Percentiles rank a stretch among this genome's conserved stretches.
Evolutionary conservation across 2,797 vertebrate genomes (phyloP).

Genomic region (Macrochelys suwanniensis): DNA sequence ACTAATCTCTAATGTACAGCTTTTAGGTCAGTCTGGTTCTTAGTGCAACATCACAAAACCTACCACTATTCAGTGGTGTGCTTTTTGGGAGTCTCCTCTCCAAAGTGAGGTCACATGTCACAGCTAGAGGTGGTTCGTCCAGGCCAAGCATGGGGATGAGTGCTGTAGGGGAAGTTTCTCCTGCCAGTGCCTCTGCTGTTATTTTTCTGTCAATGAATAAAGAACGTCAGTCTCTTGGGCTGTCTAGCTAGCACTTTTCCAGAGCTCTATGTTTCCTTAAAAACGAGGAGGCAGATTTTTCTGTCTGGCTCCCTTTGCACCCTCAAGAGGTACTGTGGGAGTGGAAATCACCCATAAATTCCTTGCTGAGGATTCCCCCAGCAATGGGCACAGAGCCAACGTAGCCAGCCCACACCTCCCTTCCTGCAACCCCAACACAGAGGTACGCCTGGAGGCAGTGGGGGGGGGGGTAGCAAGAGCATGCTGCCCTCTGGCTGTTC

Average conservation of each 20-base stretch:
- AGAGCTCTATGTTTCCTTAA: background rate
- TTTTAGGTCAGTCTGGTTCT: background rate
- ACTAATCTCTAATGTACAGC: background rate
- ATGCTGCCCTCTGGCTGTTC: accelerated
- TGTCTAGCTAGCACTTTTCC: background rate
- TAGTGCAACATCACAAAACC: background rate
- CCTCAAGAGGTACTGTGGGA: too few relatives aligned
- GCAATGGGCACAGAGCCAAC: too few relatives aligned
- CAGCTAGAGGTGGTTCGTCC: background rate
- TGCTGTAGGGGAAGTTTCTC: background rate
- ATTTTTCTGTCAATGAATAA: background rate
- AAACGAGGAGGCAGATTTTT: background rate
- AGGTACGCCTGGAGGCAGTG: background rate
- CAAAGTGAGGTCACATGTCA: background rate
- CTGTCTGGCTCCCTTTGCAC: accelerated
- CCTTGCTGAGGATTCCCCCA: background rate
- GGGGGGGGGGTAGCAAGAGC: background rate
- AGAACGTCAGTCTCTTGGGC: background rate
- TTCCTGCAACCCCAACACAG: background rate
- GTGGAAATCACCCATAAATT: too few relatives aligned
- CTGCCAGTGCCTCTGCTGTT: background rate
- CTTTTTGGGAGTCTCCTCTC: background rate
- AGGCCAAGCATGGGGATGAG: background rate
- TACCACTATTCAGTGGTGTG: background rate
- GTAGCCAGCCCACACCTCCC: background rate